Percentiles rank a stretch among this genome's conserved stretches.
These are phyloP conservation scores for Origma solitaria DNA, from an alignment of 2,113 vertebrate genomes.

Conservation along the genomic window DNA sequence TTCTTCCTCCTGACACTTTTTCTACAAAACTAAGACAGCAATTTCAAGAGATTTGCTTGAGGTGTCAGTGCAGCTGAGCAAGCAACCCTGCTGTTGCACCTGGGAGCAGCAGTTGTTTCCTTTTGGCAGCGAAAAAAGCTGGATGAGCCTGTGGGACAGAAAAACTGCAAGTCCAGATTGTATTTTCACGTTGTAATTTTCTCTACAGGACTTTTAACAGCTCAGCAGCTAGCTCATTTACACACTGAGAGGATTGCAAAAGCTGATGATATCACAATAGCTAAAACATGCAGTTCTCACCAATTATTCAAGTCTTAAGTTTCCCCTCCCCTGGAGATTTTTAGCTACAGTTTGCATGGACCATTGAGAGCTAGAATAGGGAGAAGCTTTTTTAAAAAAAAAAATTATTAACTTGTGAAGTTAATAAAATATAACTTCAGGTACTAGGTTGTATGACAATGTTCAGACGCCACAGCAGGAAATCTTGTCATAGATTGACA, in stretches of 20 bases:
- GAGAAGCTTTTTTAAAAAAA: neutral
- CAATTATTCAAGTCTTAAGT: conserved; percentile 35
- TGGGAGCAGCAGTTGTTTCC: neutral
- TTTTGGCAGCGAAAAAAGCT: conserved; percentile 8
- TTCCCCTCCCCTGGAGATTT: neutral
- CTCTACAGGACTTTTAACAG: conserved; percentile 33
- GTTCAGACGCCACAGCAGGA: neutral
- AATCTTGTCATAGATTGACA: neutral
- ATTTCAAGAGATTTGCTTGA: neutral
- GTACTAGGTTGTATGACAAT: neutral
- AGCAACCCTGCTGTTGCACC: neutral
- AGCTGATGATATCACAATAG: conserved; percentile 32
- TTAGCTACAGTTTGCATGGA: neutral
- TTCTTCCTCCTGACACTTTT: too few species aligned
- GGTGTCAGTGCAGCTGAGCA: neutral
- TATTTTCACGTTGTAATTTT: conserved; percentile 7
- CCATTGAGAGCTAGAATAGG: neutral
- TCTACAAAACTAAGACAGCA: too few species aligned
- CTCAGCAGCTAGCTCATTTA: conserved; percentile 41
- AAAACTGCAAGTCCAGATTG: conserved; percentile 30
- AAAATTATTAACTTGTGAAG: neutral
- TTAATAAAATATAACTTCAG: neutral
- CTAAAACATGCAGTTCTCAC: conserved; percentile 5
- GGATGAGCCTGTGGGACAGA: neutral
- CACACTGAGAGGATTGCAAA: neutral